Evolutionary conservation across 2,113 vertebrate species (phyloP), one percentile per base, ranked within the genome.

Genomic region (Salvelinus namaycush): DNA sequence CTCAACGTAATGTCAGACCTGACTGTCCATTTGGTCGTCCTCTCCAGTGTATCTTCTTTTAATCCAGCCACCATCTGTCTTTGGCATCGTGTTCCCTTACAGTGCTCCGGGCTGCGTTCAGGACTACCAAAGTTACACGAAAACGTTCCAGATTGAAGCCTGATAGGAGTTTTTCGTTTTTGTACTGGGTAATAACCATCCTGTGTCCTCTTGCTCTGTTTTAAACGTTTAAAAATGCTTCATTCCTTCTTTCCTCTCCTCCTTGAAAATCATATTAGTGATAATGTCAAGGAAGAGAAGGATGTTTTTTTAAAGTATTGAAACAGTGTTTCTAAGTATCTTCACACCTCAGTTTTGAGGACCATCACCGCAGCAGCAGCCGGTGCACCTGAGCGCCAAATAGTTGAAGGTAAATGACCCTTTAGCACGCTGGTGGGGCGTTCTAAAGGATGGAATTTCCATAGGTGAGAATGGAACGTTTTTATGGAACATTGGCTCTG

Each of bases 381-480:
- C n/a, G 3, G 22, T 64, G 62, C 3, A 11, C 62, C 22, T 7
- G 59, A 26, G 44, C 70, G 72, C 60, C 29, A 77, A 73, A 74
- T 71, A 51, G 70, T 70, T 78, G 0, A 73, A 65, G 54, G 60
- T 44, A 16, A 68, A 62, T 73, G 1, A 68, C 77, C 51, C 8
- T 13, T 3, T 44, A 44, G 8, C 0, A 0, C 0, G 39, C 39
- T 44, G 48, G 5, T 6, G 27, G 49, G 69, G 60, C 64, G 9
- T 44, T 44, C 9, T 44, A 72, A 76, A 73, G 76, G 84, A 72
- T 75, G 22, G 73, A 60, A 13, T 79, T 83, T 82, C 78, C 76
- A 80, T 80, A 74, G 73, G 74, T 67, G 16, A 12, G 64, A 22
- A 73, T 73, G 16, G 51, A 26, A 26, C 24, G 24, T 26, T 26